These are phyloP conservation scores for Hermaeophaga mercurialis DNA, from an alignment of 2,888 invertebrate genomes.

Conservation along the genomic window DNA sequence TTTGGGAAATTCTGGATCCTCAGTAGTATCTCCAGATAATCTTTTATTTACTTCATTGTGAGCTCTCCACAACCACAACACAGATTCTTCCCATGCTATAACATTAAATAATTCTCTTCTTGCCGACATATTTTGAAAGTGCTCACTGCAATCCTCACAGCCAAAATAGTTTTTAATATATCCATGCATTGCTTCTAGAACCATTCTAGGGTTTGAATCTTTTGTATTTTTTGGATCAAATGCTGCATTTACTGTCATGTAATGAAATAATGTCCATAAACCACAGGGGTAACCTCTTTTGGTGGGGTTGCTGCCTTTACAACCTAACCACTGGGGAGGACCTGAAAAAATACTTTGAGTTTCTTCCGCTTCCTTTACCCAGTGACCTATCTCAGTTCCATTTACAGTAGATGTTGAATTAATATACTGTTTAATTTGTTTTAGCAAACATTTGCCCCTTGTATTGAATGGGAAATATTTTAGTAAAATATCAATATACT, in stretches of 20 bases:
- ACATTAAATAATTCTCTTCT: conserved; percentile 73
- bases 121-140: conserved; percentile 86
- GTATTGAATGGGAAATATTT: conserved; percentile 80
- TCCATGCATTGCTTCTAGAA: conserved; percentile 81
- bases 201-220: conserved; percentile 66
- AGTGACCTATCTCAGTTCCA: conserved; percentile 66
- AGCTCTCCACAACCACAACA: conserved; percentile 92
- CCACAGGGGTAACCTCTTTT: conserved; percentile 92
- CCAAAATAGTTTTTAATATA: conserved; percentile 93
- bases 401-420: conserved; percentile 59
- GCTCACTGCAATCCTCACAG: conserved; percentile 86
- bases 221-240: conserved; percentile 46
- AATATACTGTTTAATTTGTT: conserved; percentile 64
- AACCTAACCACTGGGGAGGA: conserved; percentile 72
- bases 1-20: conserved; percentile 90
- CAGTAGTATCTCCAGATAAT: conserved; percentile 81
- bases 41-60: conserved; percentile 93
- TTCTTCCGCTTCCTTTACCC: conserved; percentile 60
- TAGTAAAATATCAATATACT: conserved; percentile 72
- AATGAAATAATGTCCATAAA: conserved; percentile 95
- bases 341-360: conserved; percentile 62
- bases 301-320: conserved; percentile 75
- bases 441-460: conserved; percentile 72
- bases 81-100: conserved; percentile 71
- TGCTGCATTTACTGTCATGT: conserved; percentile 80